Conservation (phyloP, 2,888 invertebrate genomes). For the Boloria euphrosyne region DNA sequence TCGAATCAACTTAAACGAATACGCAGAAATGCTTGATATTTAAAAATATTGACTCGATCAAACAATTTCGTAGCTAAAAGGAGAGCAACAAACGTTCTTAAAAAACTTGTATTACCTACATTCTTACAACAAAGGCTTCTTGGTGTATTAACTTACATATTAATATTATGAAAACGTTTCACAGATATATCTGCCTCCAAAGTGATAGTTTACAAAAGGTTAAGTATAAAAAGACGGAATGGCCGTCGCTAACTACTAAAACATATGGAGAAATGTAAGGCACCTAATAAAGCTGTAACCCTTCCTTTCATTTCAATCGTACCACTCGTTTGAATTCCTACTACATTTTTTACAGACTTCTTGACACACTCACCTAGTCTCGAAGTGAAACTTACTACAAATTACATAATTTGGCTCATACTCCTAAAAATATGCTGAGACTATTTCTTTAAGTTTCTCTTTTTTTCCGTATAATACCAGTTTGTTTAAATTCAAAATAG, state of each 20-base stretch:
- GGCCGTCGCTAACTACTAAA: slow-evolving; percentile 7
- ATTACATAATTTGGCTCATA: slow-evolving; percentile 70
- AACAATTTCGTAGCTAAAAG: slow-evolving; percentile 21
- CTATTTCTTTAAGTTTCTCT: slow-evolving; percentile 48
- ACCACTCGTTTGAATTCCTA: slow-evolving; percentile 56
- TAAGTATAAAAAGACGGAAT: background rate
- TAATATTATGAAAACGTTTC: slow-evolving; percentile 9
- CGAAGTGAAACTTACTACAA: slow-evolving; percentile 49
- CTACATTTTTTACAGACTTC: slow-evolving; percentile 53
- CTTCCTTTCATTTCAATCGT: slow-evolving; percentile 55
- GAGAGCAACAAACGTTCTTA: slow-evolving; percentile 24
- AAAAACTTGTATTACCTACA: slow-evolving; percentile 26
- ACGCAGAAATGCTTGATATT: no score
- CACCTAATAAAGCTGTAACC: slow-evolving; percentile 58
- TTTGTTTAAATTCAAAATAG: slow-evolving; percentile 39
- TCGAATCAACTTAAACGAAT: no score
- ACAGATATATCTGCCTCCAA: slow-evolving; percentile 9
- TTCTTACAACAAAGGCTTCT: slow-evolving; percentile 18
- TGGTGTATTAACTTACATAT: slow-evolving; percentile 26
- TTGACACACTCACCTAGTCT: slow-evolving; percentile 53
- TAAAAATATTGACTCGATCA: slow-evolving; percentile 11
- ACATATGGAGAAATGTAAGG: slow-evolving; percentile 55
- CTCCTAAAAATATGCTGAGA: slow-evolving; percentile 67
- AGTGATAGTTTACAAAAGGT: background rate
- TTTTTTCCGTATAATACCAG: slow-evolving; percentile 36